Evolutionary conservation across 2,888 invertebrate species (phyloP), one percentile per base, ranked within the genome.

Genomic region (Argyresthia goedartella): DNA sequence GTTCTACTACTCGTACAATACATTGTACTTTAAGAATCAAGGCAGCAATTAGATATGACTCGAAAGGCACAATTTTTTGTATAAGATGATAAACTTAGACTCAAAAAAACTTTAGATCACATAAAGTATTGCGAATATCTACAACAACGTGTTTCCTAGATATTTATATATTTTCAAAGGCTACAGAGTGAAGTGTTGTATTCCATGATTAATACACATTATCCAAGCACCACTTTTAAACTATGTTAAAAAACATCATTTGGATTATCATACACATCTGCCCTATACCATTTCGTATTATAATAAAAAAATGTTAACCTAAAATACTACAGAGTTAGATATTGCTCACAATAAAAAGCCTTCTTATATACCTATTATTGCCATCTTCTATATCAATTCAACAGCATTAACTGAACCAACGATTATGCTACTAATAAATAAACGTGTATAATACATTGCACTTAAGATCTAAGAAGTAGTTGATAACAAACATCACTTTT

Each of bases 21-120:
- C 25, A 25, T 25, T 6, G 6, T 25, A 25, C 25, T 25, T 25
- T 25, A 25, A 25, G 25, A 25, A 25, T 25, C 25, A 84, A 84
- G 82, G 81, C 82, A 79, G 73, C 69, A 73, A 75, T 82, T 72
- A 66, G 82, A 84, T 81, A 81, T 85, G 84, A 84, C 78, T 77
- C 66, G 72, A 50, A 85, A 86, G 85, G 85, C 85, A 85, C 84
- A 75, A 76, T 76, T 67, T 71, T 69, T 61, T 62, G 59, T 62
- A n/a, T n/a, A n/a, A n/a, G n/a, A n/a, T 53, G 55, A 60, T 55
- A 71, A 69, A 73, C 63, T 67, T 67, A 66, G 67, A 39, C 8
- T 39, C 36, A 39, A 64, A 68, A 64, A 35, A 16, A 47, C 47
- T 47, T 11, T 46, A n/a, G 4, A 13, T 36, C 36, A 48, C 48